A percentile compares a stretch with the other conserved stretches of the same genome.
Conservation (phyloP, 1,140 invertebrate genomes). For the Xylocopa sonorina region DNA sequence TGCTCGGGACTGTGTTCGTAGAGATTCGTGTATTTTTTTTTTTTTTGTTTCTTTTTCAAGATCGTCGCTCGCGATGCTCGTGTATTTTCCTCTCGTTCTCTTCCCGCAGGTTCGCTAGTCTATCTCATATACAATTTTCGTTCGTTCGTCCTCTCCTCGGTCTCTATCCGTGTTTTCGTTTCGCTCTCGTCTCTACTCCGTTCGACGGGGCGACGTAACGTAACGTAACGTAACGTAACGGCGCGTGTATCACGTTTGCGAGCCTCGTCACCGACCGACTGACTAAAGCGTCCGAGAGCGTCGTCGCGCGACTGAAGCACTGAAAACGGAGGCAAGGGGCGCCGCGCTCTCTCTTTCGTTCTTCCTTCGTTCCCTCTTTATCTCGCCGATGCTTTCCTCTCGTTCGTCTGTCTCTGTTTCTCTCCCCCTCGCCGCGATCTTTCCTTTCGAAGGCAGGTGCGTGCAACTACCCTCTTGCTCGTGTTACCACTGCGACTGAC, state of each 20-base stretch:
- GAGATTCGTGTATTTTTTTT: slow-evolving; percentile 54
- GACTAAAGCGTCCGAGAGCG: slow-evolving; percentile 61
- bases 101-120: neutral
- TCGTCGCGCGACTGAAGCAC: slow-evolving; percentile 69
- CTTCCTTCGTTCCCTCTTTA: slow-evolving; percentile 31
- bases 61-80: slow-evolving; percentile 39
- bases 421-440: slow-evolving; percentile 59
- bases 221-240: slow-evolving; percentile 51
- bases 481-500: slow-evolving; percentile 80
- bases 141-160: slow-evolving; percentile 57
- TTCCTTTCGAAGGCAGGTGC: slow-evolving; percentile 71
- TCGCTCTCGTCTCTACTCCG: slow-evolving; percentile 39
- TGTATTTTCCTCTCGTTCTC: slow-evolving; percentile 16
- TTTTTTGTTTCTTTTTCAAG: too few relatives aligned
- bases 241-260: slow-evolving; percentile 58
- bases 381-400: slow-evolving; percentile 27
- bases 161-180: slow-evolving; percentile 36
- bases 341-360: slow-evolving; percentile 54
- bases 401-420: slow-evolving; percentile 32
- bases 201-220: slow-evolving; percentile 47
- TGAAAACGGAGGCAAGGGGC: slow-evolving; percentile 64
- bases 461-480: slow-evolving; percentile 78
- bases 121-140: slow-evolving; percentile 48
- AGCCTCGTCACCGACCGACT: slow-evolving; percentile 67
- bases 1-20: slow-evolving; percentile 45